Percentiles rank a stretch among this genome's conserved stretches.
These are phyloP conservation scores for Ectemnius continuus DNA, from an alignment of 2,888 invertebrate species.

Conservation along the genomic window DNA sequence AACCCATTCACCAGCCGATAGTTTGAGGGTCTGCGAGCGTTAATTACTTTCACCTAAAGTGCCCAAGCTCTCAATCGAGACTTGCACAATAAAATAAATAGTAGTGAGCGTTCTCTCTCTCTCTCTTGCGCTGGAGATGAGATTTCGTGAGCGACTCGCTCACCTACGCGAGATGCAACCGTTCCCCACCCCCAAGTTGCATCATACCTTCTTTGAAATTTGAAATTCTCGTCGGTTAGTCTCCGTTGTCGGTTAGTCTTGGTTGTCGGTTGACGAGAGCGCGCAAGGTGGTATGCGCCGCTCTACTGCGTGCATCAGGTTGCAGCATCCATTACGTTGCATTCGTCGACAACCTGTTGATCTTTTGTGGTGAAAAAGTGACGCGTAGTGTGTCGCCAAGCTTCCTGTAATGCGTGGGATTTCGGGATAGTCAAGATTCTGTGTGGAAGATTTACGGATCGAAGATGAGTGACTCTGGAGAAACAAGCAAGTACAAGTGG, in stretches of 20 bases:
- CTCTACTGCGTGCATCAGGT: slow-evolving; percentile 3
- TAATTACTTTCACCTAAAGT: no score
- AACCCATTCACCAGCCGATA: no score
- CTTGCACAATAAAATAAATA: no score
- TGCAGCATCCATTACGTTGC: slow-evolving; percentile 1
- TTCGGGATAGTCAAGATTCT: not conserved
- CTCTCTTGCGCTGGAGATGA: not conserved
- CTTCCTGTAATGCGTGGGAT: not conserved
- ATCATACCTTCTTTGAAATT: slow-evolving; percentile 50
- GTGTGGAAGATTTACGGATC: not conserved
- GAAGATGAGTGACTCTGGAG: slow-evolving; percentile 69
- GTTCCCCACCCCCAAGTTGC: slow-evolving; percentile 42
- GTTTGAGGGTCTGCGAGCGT: no score
- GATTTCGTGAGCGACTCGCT: no score
- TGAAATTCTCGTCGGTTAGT: slow-evolving; percentile 36
- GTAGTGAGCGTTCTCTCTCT: not conserved
- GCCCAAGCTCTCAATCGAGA: no score
- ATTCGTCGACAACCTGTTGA: slow-evolving; percentile 26
- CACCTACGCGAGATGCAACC: slow-evolving; percentile 16
- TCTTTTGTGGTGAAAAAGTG: not conserved
- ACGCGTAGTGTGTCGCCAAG: not conserved
- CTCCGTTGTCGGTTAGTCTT: slow-evolving; percentile 35
- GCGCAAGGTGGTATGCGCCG: not conserved
- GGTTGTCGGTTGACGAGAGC: slow-evolving; percentile 26
- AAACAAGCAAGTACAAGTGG: slow-evolving; percentile 74